Conservation (phyloP, 2,113 vertebrate genomes). For the Callorhinus ursinus region DNA sequence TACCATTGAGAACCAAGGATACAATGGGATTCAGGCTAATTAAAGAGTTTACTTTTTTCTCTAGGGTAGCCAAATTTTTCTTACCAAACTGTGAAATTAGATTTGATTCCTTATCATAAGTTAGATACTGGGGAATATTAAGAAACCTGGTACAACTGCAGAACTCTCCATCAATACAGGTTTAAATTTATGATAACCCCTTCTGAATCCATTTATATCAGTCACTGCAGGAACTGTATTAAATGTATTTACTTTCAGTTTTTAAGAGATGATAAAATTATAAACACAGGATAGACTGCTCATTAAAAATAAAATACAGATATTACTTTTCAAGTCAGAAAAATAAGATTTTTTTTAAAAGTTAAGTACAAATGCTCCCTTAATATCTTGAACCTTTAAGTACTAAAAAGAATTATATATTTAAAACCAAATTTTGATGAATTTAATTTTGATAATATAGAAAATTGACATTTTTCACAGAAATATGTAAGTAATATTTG, state of each 20-base stretch:
- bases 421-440: constrained; percentile 18
- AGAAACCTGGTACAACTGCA: background rate
- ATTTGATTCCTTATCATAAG: background rate
- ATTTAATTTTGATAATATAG: background rate
- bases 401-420: background rate
- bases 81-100: background rate
- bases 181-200: background rate
- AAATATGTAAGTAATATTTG: constrained; percentile 4
- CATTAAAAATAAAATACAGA: background rate
- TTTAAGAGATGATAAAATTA: background rate
- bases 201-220: background rate
- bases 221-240: background rate
- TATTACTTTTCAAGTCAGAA: constrained; percentile 10
- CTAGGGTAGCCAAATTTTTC: background rate
- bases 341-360: background rate
- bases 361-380: background rate
- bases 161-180: background rate
- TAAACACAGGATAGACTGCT: background rate
- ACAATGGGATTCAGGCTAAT: background rate
- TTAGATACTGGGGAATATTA: background rate
- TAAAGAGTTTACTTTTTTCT: background rate
- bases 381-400: constrained; percentile 7
- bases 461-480: background rate
- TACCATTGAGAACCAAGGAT: background rate
- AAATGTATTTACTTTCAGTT: background rate